A percentile compares a stretch with the other conserved stretches of the same genome.
Evolutionary conservation across 2,888 invertebrate genomes (phyloP).

Genomic region (Ashinkailepas kermadecensis): DNA sequence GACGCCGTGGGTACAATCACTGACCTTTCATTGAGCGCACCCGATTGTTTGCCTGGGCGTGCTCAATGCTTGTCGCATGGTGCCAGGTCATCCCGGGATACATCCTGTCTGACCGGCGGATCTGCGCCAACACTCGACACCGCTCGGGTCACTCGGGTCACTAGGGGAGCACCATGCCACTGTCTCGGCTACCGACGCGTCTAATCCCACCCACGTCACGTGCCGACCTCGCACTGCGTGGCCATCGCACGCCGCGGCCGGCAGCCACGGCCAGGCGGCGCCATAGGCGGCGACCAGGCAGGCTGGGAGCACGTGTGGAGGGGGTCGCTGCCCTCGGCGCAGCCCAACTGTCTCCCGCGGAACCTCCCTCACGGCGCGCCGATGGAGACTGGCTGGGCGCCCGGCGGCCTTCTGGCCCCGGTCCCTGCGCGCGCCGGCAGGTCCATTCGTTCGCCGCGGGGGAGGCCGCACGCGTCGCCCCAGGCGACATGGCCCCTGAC

Average conservation of each 20-base stretch:
- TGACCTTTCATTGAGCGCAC: constrained; percentile 15
- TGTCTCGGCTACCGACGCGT: neutral
- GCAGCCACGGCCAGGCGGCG: neutral
- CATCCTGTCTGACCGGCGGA: neutral
- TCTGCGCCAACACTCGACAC: neutral
- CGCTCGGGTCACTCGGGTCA: neutral
- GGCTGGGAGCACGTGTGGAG: neutral
- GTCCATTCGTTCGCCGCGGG: constrained; percentile 4
- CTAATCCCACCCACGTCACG: neutral
- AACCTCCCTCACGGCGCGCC: neutral
- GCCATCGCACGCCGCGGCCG: neutral
- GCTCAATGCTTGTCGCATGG: neutral
- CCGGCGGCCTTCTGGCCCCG: neutral
- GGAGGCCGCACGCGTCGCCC: neutral
- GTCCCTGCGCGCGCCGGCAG: neutral
- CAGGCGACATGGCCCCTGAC: neutral
- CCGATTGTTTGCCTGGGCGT: neutral
- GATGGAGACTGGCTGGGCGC: neutral
- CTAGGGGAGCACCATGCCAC: neutral
- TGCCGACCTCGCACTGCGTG: neutral
- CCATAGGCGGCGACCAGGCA: neutral
- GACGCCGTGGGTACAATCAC: neutral
- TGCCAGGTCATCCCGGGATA: constrained; percentile 12
- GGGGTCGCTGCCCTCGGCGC: constrained; percentile 3
- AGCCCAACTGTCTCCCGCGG: neutral